Base-by-base conservation (phyloP, 2,888 invertebrate genomes). In the Drosophila lutescens region DNA sequence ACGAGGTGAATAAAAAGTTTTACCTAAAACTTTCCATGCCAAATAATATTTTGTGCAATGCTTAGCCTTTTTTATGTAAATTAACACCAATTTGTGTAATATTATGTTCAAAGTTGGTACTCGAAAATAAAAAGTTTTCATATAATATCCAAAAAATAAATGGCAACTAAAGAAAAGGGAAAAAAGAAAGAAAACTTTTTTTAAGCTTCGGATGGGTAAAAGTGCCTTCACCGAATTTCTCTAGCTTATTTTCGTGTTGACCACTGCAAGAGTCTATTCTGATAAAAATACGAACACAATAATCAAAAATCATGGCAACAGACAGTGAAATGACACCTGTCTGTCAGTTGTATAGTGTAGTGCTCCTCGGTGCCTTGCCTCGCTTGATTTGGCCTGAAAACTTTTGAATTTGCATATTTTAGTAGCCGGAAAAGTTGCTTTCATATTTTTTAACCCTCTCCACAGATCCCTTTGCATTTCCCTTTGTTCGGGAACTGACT, bases 401-500 rank as follows among this genome's bases (percentile, higher is more conserved):
- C 84, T 86, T 82, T 86, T 84, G 79, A 84, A 82, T 82, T 82
- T 82, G 63, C 85, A 86, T 82, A 82, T 84, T 82, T 79, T 69
- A 69, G 61, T 63, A 59, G 69, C 50, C 62, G 68, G 38, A 80
- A 80, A 71, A 72, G 56, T 73, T 71, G 6, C 43, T 54, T 49
- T 71, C 71, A 53, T 60, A 70, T 69, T 70, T 60, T 49, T 20
- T 56, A 54, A 50, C 72, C 63, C 46, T 26, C 47, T 67, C 76
- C 60, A 34, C 62, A 65, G 66, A 62, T 56, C 57, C 51, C 63
- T 77, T 74, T 61, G 41, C 49, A 50, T 47, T 59, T 50, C 51
- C 56, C 23, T 63, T 77, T 77, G 77, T 78, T 72, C 57, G 76
- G 59, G 17, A 59, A 20, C 32, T 66, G 53, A 51, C 68, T 72